Evolutionary conservation across 23 tunicate genomes (phyloP).

Genomic region (Botrylloides violaceus): DNA sequence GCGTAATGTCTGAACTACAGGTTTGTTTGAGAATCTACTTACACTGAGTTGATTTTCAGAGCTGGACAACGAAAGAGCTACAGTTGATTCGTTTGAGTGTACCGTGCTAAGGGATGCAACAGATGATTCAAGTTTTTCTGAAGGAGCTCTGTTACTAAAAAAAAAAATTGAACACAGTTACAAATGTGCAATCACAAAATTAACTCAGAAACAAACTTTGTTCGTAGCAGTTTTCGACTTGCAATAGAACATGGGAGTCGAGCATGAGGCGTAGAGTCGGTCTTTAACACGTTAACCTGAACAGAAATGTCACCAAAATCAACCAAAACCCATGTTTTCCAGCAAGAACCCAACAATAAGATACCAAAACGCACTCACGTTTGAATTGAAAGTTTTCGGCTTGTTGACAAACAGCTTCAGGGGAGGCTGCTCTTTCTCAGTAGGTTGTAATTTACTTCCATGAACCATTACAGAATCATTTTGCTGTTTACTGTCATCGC

Average conservation of each 20-base stretch:
- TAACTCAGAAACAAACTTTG: constrained; percentile 13
- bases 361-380: too few relatives aligned
- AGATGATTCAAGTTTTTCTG: neutral
- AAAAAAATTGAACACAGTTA: neutral
- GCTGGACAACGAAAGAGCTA: neutral
- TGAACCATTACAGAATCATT: constrained; percentile 24
- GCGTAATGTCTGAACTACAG: too few relatives aligned
- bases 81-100: neutral
- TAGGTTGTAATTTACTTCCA: constrained; percentile 45
- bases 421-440: constrained; percentile 54
- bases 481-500: neutral
- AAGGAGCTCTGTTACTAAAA: neutral
- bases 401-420: constrained; percentile 62
- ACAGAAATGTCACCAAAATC: too few relatives aligned
- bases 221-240: constrained; percentile 29
- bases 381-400: constrained; percentile 25
- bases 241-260: constrained; percentile 32
- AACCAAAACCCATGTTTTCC: neutral
- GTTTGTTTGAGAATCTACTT: too few relatives aligned
- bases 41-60: neutral
- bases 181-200: neutral
- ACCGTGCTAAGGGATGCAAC: neutral
- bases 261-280: constrained; percentile 46
- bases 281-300: constrained; percentile 30
- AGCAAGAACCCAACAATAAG: too few relatives aligned